phyloP scores from a whole-genome alignment of 2,113 vertebrate species.

The Mustelus asterias region DNA sequence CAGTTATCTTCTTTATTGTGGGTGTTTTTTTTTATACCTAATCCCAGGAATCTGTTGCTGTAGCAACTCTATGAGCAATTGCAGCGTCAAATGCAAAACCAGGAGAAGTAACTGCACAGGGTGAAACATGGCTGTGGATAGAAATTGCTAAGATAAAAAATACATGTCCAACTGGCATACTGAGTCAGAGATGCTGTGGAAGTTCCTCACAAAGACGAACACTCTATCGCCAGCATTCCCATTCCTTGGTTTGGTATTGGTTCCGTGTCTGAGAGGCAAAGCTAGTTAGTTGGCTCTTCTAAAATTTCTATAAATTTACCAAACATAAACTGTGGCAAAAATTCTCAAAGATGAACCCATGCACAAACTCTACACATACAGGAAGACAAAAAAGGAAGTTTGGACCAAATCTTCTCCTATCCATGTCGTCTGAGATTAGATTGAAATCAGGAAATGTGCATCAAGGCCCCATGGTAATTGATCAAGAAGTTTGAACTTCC shows the following conservation, averaged over 20 bases:
- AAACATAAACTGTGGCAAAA: not conserved
- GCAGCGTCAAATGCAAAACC: not conserved
- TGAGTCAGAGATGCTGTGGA: not conserved
- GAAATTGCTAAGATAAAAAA: not conserved
- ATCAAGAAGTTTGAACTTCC: no score
- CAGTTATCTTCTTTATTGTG: not conserved
- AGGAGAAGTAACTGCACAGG: not conserved
- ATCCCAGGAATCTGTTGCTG: not conserved
- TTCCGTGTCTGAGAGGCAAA: not conserved
- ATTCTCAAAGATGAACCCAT: not conserved
- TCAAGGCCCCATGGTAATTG: no score
- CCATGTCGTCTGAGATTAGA: no score
- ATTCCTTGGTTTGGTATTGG: not conserved
- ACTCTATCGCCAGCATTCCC: not conserved
- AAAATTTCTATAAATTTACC: not conserved
- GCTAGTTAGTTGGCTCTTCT: not conserved
- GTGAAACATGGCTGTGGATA: not conserved
- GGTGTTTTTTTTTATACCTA: not conserved
- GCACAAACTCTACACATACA: no score
- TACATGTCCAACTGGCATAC: not conserved
- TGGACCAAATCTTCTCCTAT: not conserved
- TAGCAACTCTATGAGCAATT: not conserved
- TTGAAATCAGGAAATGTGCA: no score
- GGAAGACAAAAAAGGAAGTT: not conserved
- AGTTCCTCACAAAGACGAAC: not conserved